Evolutionary conservation across 2,888 invertebrate genomes (phyloP), one percentile per base, ranked within the genome.

Genomic region (Eilema griseolum): DNA sequence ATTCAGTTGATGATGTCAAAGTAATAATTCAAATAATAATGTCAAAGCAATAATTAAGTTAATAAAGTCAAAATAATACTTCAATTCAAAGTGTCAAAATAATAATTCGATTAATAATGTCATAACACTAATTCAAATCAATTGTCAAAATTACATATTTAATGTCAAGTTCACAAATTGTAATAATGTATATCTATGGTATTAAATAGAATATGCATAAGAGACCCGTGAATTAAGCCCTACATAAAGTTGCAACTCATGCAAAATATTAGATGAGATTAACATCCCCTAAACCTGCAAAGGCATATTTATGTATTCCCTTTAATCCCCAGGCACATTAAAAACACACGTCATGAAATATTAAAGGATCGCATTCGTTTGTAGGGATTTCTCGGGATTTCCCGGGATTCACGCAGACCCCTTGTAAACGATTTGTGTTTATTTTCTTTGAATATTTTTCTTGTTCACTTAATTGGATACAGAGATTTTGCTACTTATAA

Each of bases 261-360:
- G 63, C 52, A 33, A 24, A 67, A 75, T 72, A 71, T 73, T 73
- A 66, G 80, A 75, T 67, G 72, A 71, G 69, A 73, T 71, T 77
- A 73, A 71, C 70, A 74, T 74, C 60, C 26, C 7, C 31, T 63
- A 70, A 82, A 77, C 71, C 73, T 73, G 75, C 73, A 77, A 71
- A 72, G 73, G 76, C 76, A 76, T 76, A 72, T 28, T 73, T 78
- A 71, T 72, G 73, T 75, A 81, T 75, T 75, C 72, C 33, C 60
- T 78, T 71, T 81, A 82, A 82, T 82, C 76, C 76, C 60, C 41
- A 70, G 71, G 75, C 70, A 81, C 79, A 81, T 82, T 82, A 76
- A 78, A 82, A 78, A 78, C 69, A 73, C 71, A 76, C 83, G 71
- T 66, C 66, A 59, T 78, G 76, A 81, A 81, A 81, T 81, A 81